Conservation (phyloP, 1,140 invertebrate genomes). For the Drosophila lini region DNA sequence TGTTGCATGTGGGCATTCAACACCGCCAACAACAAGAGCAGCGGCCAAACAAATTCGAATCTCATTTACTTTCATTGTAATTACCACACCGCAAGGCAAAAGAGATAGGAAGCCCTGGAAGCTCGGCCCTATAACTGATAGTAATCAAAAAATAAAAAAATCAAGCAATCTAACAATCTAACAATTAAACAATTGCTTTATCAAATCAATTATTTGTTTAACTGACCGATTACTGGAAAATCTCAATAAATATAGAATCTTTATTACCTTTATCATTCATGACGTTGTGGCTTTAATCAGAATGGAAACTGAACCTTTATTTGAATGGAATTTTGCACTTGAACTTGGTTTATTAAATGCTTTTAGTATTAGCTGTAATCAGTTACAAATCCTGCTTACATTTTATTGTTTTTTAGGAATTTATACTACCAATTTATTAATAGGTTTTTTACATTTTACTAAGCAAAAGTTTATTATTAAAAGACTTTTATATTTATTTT, state of each 20-base stretch:
- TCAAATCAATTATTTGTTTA: conserved; percentile 1
- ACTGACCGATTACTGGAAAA: background rate
- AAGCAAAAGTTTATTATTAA: background rate
- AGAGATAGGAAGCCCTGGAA: background rate
- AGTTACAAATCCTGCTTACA: background rate
- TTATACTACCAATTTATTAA: background rate
- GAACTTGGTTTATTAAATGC: background rate
- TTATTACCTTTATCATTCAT: background rate
- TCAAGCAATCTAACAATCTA: background rate
- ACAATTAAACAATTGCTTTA: conserved; percentile 3
- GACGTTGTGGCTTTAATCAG: background rate
- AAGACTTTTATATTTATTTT: background rate
- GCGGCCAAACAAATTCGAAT: conserved; percentile 65
- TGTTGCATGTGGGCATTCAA: conserved; percentile 44
- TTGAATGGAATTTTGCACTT: conserved; percentile 3
- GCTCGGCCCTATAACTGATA: background rate
- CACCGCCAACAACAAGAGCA: conserved; percentile 43
- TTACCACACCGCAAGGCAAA: conserved; percentile 29
- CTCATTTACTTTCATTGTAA: conserved; percentile 68
- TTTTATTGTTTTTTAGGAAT: background rate
- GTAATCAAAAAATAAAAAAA: background rate
- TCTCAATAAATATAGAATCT: background rate
- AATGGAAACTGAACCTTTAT: conserved; percentile 1
- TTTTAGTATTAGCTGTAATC: background rate
- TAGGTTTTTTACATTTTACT: background rate